Percentiles rank a stretch among this genome's conserved stretches.
phyloP scores from a whole-genome alignment of 2,888 invertebrate species.

The Automeris io region DNA sequence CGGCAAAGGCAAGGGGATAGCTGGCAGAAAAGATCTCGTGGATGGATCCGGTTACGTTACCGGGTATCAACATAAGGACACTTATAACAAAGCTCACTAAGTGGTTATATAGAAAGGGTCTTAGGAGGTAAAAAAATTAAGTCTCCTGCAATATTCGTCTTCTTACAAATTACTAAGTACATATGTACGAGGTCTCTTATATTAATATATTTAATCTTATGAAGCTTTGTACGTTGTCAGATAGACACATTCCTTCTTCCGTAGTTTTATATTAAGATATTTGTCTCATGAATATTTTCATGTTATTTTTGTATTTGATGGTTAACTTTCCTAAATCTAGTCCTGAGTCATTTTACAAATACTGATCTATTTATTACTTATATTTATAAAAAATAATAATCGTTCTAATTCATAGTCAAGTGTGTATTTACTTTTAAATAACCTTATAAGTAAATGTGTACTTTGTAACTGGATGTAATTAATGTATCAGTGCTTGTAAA shows the following conservation, averaged over 20 bases:
- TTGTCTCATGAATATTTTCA: neutral
- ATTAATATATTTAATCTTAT: constrained; percentile 5
- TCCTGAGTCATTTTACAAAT: neutral
- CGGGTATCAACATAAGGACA: constrained; percentile 90
- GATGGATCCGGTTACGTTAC: constrained; percentile 88
- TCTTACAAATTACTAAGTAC: constrained; percentile 2
- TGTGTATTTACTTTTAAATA: neutral
- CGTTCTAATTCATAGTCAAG: neutral
- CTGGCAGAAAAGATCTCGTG: constrained; percentile 86
- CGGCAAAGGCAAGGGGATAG: constrained; percentile 91
- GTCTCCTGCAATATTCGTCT: neutral
- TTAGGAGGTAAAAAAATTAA: neutral
- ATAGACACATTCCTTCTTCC: constrained; percentile 37
- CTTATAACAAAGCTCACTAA: constrained; percentile 80
- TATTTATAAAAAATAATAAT: neutral
- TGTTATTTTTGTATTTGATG: neutral
- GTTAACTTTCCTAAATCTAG: neutral
- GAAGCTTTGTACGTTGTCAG: constrained; percentile 20
- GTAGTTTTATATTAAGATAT: constrained; percentile 1
- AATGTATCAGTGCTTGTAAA: too few relatives aligned
- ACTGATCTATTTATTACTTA: neutral
- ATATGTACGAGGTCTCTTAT: constrained; percentile 5
- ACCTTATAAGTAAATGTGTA: too few relatives aligned
- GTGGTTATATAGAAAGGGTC: constrained; percentile 2
- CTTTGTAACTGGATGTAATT: too few relatives aligned